phyloP scores from a whole-genome alignment of 2,113 vertebrate genomes.

The Triplophysa rosa region DNA sequence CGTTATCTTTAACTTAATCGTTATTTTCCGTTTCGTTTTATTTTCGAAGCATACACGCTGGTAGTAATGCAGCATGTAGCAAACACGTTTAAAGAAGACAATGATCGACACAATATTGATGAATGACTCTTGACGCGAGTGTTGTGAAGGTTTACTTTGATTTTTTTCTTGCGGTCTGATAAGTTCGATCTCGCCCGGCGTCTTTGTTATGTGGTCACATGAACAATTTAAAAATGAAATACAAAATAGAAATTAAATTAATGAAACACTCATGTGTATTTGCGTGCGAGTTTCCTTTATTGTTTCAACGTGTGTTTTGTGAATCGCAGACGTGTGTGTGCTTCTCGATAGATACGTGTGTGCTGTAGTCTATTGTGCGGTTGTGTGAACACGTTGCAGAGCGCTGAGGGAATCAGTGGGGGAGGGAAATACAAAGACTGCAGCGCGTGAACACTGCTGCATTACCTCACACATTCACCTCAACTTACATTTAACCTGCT shows the following conservation, averaged over 20 bases:
- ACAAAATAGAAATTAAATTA: too few relatives aligned
- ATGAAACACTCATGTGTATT: background rate
- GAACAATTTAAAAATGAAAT: background rate
- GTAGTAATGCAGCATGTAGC: background rate
- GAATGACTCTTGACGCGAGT: background rate
- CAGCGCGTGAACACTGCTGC: slow-evolving; percentile 1
- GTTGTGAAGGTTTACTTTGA: background rate
- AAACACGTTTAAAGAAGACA: background rate
- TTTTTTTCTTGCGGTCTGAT: background rate
- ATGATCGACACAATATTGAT: background rate
- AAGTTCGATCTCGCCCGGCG: background rate
- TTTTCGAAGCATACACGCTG: background rate
- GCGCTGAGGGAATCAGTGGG: slow-evolving; percentile 13
- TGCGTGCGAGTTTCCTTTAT: slow-evolving; percentile 6
- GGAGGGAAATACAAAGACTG: slow-evolving; percentile 32
- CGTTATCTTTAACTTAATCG: background rate
- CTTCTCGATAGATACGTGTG: background rate
- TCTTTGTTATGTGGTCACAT: background rate
- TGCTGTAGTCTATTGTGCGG: slow-evolving; percentile 20
- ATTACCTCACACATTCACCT: background rate
- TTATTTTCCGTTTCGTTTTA: background rate
- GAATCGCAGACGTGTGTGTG: background rate
- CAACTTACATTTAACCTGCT: background rate
- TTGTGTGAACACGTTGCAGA: slow-evolving; percentile 18
- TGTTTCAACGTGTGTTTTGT: slow-evolving; percentile 38